Base-by-base conservation (phyloP, 2,797 vertebrate genomes). In the Scolopax bukidnonensis region DNA sequence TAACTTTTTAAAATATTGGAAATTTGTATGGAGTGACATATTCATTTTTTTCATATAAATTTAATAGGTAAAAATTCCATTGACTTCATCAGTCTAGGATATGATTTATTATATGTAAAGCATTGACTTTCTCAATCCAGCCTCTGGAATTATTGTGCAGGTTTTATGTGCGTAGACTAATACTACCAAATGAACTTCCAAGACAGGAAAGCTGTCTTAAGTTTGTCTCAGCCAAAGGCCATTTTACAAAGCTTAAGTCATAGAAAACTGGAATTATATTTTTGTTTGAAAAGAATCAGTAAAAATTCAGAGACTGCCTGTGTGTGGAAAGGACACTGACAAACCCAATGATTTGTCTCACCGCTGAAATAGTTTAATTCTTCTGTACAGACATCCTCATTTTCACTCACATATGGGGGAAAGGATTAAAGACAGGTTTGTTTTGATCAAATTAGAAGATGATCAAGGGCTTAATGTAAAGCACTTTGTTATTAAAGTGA, bases 361-460 rank as follows among this genome's bases (percentile, higher is more conserved):
- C 6, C n/a, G n/a, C 76, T 76, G 7, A 75, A 94, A 63, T 82
- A 76, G 53, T 90, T 89, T 38, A 48, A 59, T 84, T 1, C 1
- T 67, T 94, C 88, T 80, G 16, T 51, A 71, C 5, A 41, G 20
- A 48, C 4, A 65, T 67, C 68, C 25, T 82, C 20, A 43, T 17
- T 94, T 90, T 79, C 6, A 6, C 4, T 76, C n/a, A 43, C 4
- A 24, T 63, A 45, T 27, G 5, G 16, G 2, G 20, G 76, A 84
- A 24, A 80, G 13, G 17, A 90, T 61, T n/a, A 88, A 86, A 90
- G 40, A 9, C 27, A 69, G 30, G 17, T 76, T 90, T 91, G 47
- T 90, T 95, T 79, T 93, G 59, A 73, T 82, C 63, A 87, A 73
- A 84, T 36, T 56, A 86, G 56, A 84, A 59, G 53, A 69, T 59